Evolutionary conservation across 2,113 vertebrate species (phyloP), one percentile per base, ranked within the genome.

Genomic region (Pygoscelis adeliae): DNA sequence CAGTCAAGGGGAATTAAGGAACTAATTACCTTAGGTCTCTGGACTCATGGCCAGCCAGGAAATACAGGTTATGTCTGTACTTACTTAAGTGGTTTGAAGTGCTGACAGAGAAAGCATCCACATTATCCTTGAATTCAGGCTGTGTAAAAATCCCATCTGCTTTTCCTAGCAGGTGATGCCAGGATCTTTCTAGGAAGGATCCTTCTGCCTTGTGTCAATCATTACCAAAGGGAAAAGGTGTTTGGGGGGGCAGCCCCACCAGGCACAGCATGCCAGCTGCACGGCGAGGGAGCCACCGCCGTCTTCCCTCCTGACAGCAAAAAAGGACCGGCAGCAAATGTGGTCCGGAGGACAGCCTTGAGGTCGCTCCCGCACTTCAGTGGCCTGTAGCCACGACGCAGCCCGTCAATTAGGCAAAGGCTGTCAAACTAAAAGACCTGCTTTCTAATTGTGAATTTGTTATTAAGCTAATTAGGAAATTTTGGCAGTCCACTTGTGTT

Each of bases 191-290:
- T 71, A 94, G 77, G 89, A 95, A 95, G 81, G 61, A 76, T 87
- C 81, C 70, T 93, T 95, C 94, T 96, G 94, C 89, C 81, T 93
- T 65, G 34, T 94, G 89, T 93, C 94, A 95, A 87, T 89, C 89
- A 94, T 19, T 96, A 89, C n/a, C 44, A 59, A 94, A 85, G 44
- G 61, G 69, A 93, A 78, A 94, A 95, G 70, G 61, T 85, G 58
- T 44, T 30, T 50, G 73, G 44, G 73, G 30, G 38, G 47, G 30
- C 55, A 83, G 74, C 66, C 21, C 88, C 29, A 8, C 52, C 70
- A 90, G 74, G 62, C 78, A 38, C 15, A 76, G 62, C 29, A 36
- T 15, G 73, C 49, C 87, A 89, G 61, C 55, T 5, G 4, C 52
- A 55, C 1, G 9, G 66, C 0, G 1, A 76, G 42, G 7, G 65